Conservation (phyloP, 2,113 vertebrate genomes). For the Ctenodactylus gundi region DNA sequence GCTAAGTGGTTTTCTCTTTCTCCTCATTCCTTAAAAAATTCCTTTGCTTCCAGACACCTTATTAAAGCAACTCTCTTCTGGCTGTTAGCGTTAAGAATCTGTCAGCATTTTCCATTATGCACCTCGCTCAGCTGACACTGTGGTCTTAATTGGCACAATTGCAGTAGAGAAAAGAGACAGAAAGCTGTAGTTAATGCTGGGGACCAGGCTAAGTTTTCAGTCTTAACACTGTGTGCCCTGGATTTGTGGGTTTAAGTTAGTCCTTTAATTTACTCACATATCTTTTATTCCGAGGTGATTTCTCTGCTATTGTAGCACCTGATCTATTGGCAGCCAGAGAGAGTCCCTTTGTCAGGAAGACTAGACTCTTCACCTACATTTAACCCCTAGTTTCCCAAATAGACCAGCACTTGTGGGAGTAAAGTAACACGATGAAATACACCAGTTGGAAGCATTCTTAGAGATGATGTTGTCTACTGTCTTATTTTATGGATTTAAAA, state of each 20-base stretch:
- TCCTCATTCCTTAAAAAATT: conserved; percentile 58
- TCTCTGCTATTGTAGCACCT: conserved; percentile 4
- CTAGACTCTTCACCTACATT: conserved; percentile 26
- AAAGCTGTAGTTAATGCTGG: conserved; percentile 66
- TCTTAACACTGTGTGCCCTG: conserved; percentile 39
- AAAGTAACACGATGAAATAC: background rate
- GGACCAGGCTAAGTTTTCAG: conserved; percentile 30
- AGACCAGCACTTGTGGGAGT: background rate
- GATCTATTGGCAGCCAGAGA: background rate
- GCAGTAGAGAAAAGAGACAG: conserved; percentile 58
- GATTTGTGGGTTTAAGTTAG: conserved; percentile 50
- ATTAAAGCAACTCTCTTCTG: conserved; percentile 62
- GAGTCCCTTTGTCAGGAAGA: background rate
- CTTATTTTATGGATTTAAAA: conserved; percentile 45
- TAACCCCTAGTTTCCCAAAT: background rate
- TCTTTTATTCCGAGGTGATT: conserved; percentile 44
- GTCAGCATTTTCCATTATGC: conserved; percentile 69
- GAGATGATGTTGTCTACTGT: background rate
- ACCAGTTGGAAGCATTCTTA: background rate
- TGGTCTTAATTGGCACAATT: conserved; percentile 71
- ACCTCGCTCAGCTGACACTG: conserved; percentile 55
- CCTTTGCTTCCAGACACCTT: conserved; percentile 67
- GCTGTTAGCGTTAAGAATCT: conserved; percentile 64
- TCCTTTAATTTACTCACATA: conserved; percentile 43
- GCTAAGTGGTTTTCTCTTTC: conserved; percentile 24